These are phyloP conservation scores for Sciaenops ocellatus DNA, from an alignment of 2,797 vertebrate species.

Conservation along the genomic window DNA sequence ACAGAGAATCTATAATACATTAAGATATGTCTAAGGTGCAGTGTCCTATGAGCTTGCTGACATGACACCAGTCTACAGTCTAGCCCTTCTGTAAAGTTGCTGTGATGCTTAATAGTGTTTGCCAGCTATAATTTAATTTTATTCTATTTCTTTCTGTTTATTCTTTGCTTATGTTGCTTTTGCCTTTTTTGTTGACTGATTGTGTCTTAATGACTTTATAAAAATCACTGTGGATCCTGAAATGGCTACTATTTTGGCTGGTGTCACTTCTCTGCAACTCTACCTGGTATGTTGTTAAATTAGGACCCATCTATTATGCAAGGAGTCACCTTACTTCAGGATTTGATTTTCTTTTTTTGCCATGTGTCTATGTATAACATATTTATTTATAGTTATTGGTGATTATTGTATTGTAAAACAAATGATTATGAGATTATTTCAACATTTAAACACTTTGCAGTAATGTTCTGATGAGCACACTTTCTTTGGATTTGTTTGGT, in stretches of 20 bases:
- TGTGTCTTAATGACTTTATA: background rate
- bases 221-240: background rate
- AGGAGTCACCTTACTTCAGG: constrained; percentile 6
- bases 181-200: background rate
- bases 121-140: too few species aligned
- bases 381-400: background rate
- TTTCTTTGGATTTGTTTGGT: background rate
- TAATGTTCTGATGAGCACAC: background rate
- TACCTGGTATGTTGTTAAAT: constrained; percentile 4
- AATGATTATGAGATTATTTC: background rate
- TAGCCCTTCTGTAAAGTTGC: background rate
- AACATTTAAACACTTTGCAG: background rate
- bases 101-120: constrained; percentile 8
- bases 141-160: too few species aligned
- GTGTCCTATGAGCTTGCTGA: background rate
- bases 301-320: background rate
- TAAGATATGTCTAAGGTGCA: background rate
- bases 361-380: background rate
- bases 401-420: background rate
- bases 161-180: background rate
- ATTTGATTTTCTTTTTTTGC: background rate
- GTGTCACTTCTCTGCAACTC: constrained; percentile 32
- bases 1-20: background rate
- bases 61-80: background rate
- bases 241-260: background rate